Conservation (phyloP, 2,888 invertebrate genomes). For the Ophion slaviceki region DNA sequence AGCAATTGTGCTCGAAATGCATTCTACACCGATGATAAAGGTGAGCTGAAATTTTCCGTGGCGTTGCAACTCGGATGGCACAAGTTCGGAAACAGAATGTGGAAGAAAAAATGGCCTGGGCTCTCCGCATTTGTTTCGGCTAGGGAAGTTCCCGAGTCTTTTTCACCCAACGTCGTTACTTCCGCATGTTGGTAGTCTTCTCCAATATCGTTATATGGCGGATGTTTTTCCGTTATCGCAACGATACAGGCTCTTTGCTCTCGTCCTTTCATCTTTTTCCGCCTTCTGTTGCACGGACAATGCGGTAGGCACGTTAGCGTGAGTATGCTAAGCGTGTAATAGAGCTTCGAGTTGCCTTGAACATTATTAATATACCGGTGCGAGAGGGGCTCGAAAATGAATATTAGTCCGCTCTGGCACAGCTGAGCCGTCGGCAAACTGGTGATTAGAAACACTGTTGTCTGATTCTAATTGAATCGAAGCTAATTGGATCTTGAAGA, state of each 20-base stretch:
- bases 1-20: no score
- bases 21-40: no score
- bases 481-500: conserved; percentile 22
- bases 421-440: background rate
- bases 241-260: background rate
- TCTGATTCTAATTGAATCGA: conserved; percentile 35
- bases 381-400: conserved; percentile 32
- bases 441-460: conserved; percentile 12
- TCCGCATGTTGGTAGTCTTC: no score
- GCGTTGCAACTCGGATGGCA: background rate
- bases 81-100: background rate
- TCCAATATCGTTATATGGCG: no score
- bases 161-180: no score
- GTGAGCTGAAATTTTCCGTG: no score
- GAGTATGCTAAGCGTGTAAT: conserved; percentile 52
- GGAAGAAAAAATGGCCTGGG: background rate
- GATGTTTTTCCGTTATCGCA: background rate
- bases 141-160: no score
- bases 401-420: conserved; percentile 20
- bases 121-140: background rate
- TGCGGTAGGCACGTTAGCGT: conserved; percentile 24
- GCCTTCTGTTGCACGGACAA: conserved; percentile 18
- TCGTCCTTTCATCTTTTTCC: conserved; percentile 1
- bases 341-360: conserved; percentile 50
- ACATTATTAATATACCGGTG: conserved; percentile 58